These are phyloP conservation scores for Drosophila siamana DNA, from an alignment of 2,888 invertebrate genomes.

Conservation along the genomic window DNA sequence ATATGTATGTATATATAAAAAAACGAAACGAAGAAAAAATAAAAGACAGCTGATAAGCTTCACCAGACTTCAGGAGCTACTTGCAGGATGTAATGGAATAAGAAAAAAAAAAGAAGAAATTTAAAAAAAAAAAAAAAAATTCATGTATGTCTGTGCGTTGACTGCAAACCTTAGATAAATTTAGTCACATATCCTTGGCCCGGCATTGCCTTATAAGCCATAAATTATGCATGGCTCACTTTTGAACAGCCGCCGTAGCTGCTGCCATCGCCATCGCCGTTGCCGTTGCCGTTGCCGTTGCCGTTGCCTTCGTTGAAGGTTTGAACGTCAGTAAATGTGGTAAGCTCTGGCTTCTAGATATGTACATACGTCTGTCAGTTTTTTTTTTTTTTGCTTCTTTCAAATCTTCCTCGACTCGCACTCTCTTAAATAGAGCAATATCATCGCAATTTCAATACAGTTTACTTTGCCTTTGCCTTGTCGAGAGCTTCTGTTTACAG, in stretches of 20 bases:
- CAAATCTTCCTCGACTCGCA: conserved; percentile 1
- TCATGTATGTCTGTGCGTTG: conserved; percentile 45
- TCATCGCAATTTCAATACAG: conserved; percentile 13
- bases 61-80: conserved; percentile 20
- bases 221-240: conserved; percentile 81
- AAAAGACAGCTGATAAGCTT: conserved; percentile 77
- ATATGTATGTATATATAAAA: conserved; percentile 5
- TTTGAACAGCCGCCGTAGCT: conserved; percentile 58
- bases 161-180: conserved; percentile 72
- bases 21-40: neutral
- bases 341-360: conserved; percentile 5
- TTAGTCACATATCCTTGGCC: conserved; percentile 54
- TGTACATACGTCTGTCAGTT: neutral
- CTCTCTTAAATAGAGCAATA: conserved; percentile 15
- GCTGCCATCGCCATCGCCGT: neutral
- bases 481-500: neutral
- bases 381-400: neutral
- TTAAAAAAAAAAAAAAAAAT: conserved; percentile 27
- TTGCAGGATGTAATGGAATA: conserved; percentile 31
- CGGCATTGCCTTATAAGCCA: conserved; percentile 57
- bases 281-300: neutral
- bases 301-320: neutral
- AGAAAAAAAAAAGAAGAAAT: conserved; percentile 26
- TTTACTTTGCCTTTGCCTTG: neutral
- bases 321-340: conserved; percentile 26